Evolutionary conservation across 2,888 invertebrate species (phyloP).

Genomic region (Erpobdella octoculata): DNA sequence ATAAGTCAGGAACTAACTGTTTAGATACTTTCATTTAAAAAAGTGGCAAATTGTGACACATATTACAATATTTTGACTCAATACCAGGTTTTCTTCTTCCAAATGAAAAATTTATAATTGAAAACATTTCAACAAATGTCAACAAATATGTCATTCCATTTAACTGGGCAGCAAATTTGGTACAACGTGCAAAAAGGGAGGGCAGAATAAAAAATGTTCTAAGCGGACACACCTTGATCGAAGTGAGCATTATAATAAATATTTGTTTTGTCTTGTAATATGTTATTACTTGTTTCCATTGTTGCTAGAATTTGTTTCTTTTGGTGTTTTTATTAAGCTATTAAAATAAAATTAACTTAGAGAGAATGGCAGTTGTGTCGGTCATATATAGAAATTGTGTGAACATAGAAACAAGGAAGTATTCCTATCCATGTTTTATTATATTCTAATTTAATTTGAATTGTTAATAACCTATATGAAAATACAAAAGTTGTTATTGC

Average conservation of each 20-base stretch:
- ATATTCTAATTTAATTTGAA: no score
- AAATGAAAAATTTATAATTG: slow-evolving; percentile 9
- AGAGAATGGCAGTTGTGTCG: no score
- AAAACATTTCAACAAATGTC: neutral
- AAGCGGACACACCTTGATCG: neutral
- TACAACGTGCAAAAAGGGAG: slow-evolving; percentile 12
- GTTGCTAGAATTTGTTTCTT: no score
- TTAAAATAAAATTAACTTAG: no score
- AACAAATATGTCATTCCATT: slow-evolving; percentile 26
- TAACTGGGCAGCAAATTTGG: slow-evolving; percentile 18
- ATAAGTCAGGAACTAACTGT: no score
- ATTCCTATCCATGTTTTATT: no score
- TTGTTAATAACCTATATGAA: no score
- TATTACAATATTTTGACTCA: neutral
- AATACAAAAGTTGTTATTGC: no score
- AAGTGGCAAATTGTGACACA: neutral
- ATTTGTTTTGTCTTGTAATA: neutral
- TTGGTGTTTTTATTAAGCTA: no score
- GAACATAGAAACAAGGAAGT: no score
- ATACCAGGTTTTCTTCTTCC: slow-evolving; percentile 28
- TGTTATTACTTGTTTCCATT: neutral
- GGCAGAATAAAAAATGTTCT: slow-evolving; percentile 17
- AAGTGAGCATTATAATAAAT: neutral
- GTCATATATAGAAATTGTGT: no score
- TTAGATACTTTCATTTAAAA: no score